Evolutionary conservation across 2,888 invertebrate species (phyloP), one percentile per base, ranked within the genome.

Genomic region (Clunio marinus): DNA sequence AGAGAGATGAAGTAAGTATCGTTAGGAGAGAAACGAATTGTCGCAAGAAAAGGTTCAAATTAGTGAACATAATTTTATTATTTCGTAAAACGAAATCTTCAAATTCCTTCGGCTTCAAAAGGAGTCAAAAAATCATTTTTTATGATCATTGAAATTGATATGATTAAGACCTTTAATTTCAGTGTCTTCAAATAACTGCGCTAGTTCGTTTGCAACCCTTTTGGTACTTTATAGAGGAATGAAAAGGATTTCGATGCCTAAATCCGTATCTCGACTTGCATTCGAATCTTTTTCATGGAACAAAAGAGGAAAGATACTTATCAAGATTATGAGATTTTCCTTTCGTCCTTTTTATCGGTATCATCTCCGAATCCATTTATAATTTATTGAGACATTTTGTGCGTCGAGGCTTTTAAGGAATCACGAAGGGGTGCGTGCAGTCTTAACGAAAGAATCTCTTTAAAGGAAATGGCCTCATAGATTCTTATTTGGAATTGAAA

Each of bases 291-390:
- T 3, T 22, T n/a, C n/a, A n/a, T n/a, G n/a, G n/a, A n/a, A n/a
- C n/a, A n/a, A n/a, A 51, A 51, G 22, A 27, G 13, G 10, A 7
- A 25, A 27, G 2, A 8, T 15, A 51, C 51, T 51, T 51, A 51
- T 51, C 51, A 17, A n/a, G 45, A 32, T 45, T 55, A 7, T n/a
- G 15, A 45, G 8, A 51, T 57, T 25, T 10, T 13, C 27, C 15
- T 63, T 28, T 20, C 27, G 25, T 63, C 63, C 27, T 63, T 28
- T 57, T 63, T 62, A 62, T 62, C 62, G 62, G 27, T 25, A 37
- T 37, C 62, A 62, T 62, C 37, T 25, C 10, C 8, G 24, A 46
- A 13, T 25, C 24, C 45, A 37, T 63, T 37, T 37, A 63, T 63
- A 46, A 63, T 63, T 63, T 41, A 59, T 27, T 24, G 57, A 57